These are phyloP conservation scores for Colaptes auratus DNA, from an alignment of 2,113 vertebrate species.

Conservation along the genomic window DNA sequence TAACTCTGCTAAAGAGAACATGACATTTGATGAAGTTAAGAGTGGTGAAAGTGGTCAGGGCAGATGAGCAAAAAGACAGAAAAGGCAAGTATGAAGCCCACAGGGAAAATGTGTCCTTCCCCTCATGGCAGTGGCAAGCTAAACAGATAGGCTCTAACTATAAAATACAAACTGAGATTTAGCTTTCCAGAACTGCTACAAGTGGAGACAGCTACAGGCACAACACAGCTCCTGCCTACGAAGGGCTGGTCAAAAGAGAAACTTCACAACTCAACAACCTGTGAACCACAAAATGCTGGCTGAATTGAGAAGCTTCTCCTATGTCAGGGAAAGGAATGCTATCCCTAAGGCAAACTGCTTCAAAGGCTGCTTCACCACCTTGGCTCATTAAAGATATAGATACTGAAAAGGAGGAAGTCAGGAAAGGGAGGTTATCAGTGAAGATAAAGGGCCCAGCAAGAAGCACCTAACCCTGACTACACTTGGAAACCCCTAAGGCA, in stretches of 20 bases:
- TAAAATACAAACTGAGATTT: neutral
- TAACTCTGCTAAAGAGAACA: accelerated
- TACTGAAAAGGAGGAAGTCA: neutral
- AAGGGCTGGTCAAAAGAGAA: neutral
- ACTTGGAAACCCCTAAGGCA: neutral
- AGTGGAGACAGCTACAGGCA: neutral
- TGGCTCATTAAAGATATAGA: neutral
- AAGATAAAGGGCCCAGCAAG: neutral
- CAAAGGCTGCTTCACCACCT: neutral
- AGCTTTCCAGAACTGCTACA: neutral
- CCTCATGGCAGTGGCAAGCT: neutral
- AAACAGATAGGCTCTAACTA: neutral
- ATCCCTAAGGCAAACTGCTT: neutral
- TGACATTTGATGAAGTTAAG: neutral
- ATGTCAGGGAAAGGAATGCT: neutral
- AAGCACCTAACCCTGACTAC: neutral
- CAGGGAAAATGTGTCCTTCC: neutral
- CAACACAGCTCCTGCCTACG: neutral
- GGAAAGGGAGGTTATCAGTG: neutral
- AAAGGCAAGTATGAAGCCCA: neutral
- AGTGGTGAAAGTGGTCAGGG: neutral
- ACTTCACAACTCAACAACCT: accelerated
- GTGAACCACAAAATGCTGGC: neutral
- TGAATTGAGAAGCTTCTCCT: neutral
- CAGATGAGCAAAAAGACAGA: neutral